Conservation (phyloP, 2,797 vertebrate species). For the Poecile montanus region DNA sequence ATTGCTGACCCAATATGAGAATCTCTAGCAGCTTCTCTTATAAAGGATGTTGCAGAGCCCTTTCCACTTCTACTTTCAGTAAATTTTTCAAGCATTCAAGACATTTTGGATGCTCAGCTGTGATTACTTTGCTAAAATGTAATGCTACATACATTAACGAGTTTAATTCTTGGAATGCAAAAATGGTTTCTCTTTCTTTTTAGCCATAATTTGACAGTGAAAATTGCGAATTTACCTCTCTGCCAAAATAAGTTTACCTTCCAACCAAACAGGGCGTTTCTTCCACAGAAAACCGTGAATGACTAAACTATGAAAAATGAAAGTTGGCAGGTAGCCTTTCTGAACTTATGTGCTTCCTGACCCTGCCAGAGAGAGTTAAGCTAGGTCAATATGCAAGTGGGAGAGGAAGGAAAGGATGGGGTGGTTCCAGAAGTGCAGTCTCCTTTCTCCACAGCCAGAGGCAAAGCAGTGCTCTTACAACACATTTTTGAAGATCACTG, state of each 20-base stretch:
- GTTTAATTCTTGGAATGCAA: slow-evolving; percentile 72
- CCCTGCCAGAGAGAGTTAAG: slow-evolving; percentile 51
- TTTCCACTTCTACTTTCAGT: slow-evolving; percentile 42
- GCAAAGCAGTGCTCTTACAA: slow-evolving; percentile 10
- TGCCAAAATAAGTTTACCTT: slow-evolving; percentile 71
- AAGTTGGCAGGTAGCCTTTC: slow-evolving; percentile 57
- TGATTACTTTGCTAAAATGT: slow-evolving; percentile 72
- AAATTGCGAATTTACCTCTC: slow-evolving; percentile 55
- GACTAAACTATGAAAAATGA: slow-evolving; percentile 58
- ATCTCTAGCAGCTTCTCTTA: slow-evolving; percentile 17
- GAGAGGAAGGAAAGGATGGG: background rate
- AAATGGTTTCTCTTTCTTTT: slow-evolving; percentile 71
- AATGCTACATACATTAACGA: slow-evolving; percentile 74
- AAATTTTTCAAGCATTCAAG: slow-evolving; percentile 51
- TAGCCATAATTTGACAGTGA: slow-evolving; percentile 68
- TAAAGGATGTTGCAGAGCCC: slow-evolving; percentile 28
- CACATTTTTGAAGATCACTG: slow-evolving; percentile 58
- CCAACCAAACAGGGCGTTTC: slow-evolving; percentile 58
- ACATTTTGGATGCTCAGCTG: slow-evolving; percentile 70
- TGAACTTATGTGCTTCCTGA: slow-evolving; percentile 56
- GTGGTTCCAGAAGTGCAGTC: slow-evolving; percentile 20
- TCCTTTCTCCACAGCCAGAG: background rate
- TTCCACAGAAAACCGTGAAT: slow-evolving; percentile 61
- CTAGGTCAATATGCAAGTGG: slow-evolving; percentile 15
- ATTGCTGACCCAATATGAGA: slow-evolving; percentile 36